Percentiles rank a stretch among this genome's conserved stretches.
These are phyloP conservation scores for Alces alces DNA, from an alignment of 2,113 vertebrate genomes.

Conservation along the genomic window DNA sequence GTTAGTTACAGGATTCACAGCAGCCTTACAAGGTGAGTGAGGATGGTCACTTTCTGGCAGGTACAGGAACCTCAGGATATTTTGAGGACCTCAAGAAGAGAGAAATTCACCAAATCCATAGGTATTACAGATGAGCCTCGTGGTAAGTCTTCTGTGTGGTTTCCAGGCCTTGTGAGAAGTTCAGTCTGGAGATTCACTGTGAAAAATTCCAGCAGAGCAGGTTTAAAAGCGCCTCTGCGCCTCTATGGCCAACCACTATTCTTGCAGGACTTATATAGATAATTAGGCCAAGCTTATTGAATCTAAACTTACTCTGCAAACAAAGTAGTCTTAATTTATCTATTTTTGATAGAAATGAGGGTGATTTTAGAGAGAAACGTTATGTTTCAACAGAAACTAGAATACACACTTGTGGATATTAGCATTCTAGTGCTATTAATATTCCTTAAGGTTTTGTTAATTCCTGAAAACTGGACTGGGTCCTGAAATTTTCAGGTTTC, in stretches of 20 bases:
- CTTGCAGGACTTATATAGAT: not conserved
- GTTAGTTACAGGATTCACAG: not conserved
- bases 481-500: not conserved
- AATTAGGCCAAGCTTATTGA: not conserved
- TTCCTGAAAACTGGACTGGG: not conserved
- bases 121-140: not conserved
- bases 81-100: not conserved
- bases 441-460: not conserved
- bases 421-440: not conserved
- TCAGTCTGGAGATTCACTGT: not conserved
- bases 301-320: not conserved
- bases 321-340: not conserved
- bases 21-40: not conserved
- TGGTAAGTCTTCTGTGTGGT: not conserved
- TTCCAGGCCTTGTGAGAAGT: not conserved
- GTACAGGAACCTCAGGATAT: not conserved
- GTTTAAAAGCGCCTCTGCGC: rapidly evolving
- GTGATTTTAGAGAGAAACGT: not conserved
- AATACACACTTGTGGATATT: not conserved
- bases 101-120: not conserved
- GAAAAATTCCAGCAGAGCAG: not conserved
- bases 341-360: not conserved
- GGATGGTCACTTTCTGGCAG: not conserved
- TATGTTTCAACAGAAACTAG: not conserved
- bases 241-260: not conserved